phyloP scores from a whole-genome alignment of 2,888 invertebrate species.

The Abrostola tripartita region DNA sequence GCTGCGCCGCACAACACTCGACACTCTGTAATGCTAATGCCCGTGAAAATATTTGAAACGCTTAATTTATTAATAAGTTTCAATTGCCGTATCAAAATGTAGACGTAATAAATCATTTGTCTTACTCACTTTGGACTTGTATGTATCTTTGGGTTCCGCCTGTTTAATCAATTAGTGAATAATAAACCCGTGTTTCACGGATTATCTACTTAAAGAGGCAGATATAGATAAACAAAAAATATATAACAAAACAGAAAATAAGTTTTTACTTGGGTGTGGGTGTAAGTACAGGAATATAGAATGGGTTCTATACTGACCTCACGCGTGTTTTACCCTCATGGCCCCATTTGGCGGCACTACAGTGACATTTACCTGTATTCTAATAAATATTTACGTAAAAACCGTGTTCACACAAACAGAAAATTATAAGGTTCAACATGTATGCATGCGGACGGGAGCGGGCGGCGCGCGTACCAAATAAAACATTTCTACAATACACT shows the following conservation, averaged over 20 bases:
- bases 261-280: neutral
- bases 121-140: slow-evolving; percentile 31
- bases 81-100: slow-evolving; percentile 53
- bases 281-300: neutral
- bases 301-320: slow-evolving; percentile 7
- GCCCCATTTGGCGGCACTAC: slow-evolving; percentile 41
- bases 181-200: neutral
- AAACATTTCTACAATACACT: slow-evolving; percentile 77
- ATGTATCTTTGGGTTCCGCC: slow-evolving; percentile 23
- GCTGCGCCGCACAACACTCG: slow-evolving; percentile 57
- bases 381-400: slow-evolving; percentile 58
- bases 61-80: slow-evolving; percentile 57
- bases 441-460: slow-evolving; percentile 55
- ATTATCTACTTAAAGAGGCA: neutral
- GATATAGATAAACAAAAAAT: neutral
- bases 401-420: slow-evolving; percentile 72
- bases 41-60: slow-evolving; percentile 60
- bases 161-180: slow-evolving; percentile 23
- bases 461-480: slow-evolving; percentile 73
- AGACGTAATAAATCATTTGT: slow-evolving; percentile 47
- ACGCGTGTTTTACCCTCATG: slow-evolving; percentile 25
- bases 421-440: slow-evolving; percentile 73
- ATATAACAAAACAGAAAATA: neutral
- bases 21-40: slow-evolving; percentile 57
- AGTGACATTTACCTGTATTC: slow-evolving; percentile 38